phyloP scores from a whole-genome alignment of 2,113 vertebrate species.

The Aldabrachelys gigantea region DNA sequence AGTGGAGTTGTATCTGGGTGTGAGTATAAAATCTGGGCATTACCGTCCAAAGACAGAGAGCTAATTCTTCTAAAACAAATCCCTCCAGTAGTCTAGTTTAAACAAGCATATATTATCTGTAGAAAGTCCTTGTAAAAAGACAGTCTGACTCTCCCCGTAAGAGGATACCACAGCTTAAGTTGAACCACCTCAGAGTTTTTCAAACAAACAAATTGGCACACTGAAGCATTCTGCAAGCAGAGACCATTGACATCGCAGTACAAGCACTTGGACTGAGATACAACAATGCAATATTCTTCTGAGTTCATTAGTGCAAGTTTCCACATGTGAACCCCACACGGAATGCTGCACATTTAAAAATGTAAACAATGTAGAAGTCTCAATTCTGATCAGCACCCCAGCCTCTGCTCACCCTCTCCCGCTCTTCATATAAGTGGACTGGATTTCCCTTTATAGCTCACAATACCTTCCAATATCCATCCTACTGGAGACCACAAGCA shows the following conservation, averaged over 20 bases:
- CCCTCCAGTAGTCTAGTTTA: background rate
- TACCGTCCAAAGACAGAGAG: accelerated
- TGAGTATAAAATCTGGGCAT: background rate
- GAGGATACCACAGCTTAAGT: slow-evolving; percentile 76
- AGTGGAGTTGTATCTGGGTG: accelerated
- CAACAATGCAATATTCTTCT: slow-evolving; percentile 77
- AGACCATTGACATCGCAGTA: slow-evolving; percentile 75
- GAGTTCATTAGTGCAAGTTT: slow-evolving; percentile 76
- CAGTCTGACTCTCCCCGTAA: slow-evolving; percentile 18
- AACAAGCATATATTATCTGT: background rate
- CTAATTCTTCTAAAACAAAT: background rate
- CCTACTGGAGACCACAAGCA: slow-evolving; percentile 28
- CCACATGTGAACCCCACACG: slow-evolving; percentile 71
- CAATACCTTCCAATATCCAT: slow-evolving; percentile 30
- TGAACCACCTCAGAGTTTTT: slow-evolving; percentile 75
- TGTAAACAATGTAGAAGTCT: slow-evolving; percentile 78
- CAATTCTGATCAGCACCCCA: slow-evolving; percentile 55
- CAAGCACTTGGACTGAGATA: slow-evolving; percentile 75
- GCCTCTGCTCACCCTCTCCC: slow-evolving; percentile 37
- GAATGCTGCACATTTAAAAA: slow-evolving; percentile 75
- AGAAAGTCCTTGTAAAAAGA: background rate
- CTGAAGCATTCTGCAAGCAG: slow-evolving; percentile 78
- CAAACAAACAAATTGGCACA: slow-evolving; percentile 77
- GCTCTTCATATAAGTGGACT: slow-evolving; percentile 54
- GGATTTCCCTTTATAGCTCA: background rate